Evolutionary conservation across 2,113 vertebrate genomes (phyloP), one percentile per base, ranked within the genome.

Genomic region (Myodes glareolus): DNA sequence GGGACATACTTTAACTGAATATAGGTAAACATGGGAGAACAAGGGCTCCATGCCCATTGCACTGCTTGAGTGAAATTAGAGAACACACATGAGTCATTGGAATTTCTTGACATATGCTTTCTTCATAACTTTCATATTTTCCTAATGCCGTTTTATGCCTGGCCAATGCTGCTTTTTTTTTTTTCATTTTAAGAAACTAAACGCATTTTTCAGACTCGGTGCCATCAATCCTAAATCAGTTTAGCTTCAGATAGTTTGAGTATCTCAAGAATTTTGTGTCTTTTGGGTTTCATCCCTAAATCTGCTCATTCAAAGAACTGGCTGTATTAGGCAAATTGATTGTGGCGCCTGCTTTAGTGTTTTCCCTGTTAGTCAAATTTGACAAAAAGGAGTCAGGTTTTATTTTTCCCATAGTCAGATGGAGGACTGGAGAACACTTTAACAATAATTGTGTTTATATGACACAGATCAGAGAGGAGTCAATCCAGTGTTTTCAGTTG

Each of bases 391-490:
- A 73, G 47, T 13, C n/a, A 84, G 88, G 19, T 65, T 72, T 63
- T 70, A 73, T 92, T 87, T 96, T 42, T 88, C 91, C 29, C 50
- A 23, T 33, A 78, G 25, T 95, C 52, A 97, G 55, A 78, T 90
- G 31, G 92, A 73, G 50, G 65, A 88, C 89, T 90, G 92, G 61
- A 92, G 81, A 96, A 94, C 67, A 95, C 61, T 82, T 95, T 82
- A 82, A 92, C 63, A 87, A 92, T 94, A 94, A 94, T 72, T 84
- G 67, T 65, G 63, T 89, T 97, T 86, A 63, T 91, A 68, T 89
- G 72, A 97, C 95, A 97, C 47, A 85, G 89, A 82, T 96, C 5
- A 85, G 87, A 94, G 39, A 95, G 67, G 65, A 94, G 81, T 92
- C 61, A 92, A 36, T 89, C 82, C 77, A 70, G 3, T 47, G 7